Evolutionary conservation across 2,888 invertebrate genomes (phyloP), one percentile per base, ranked within the genome.

Genomic region (Phytoseiulus persimilis): DNA sequence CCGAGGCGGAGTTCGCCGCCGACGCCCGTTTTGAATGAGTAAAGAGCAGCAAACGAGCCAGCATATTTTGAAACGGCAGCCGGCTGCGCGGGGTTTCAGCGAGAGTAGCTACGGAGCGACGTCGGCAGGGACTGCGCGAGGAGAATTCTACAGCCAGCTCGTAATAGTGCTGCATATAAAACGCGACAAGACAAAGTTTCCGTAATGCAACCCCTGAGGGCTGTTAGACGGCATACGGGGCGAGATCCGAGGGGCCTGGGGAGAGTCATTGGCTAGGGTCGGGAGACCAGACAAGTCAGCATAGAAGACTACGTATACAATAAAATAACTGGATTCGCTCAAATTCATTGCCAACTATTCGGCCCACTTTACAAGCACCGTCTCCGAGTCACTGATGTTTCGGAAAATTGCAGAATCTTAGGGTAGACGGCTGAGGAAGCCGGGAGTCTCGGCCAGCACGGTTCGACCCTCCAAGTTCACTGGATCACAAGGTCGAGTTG

Each of bases 131-230:
- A 39, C 39, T 39, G 39, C 39, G 39, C 39, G 9, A 39, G 65
- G 18, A 65, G 65, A 65, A 65, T 65, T 65, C 65, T 65, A 28
- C 65, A 65, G 65, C 18, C 65, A 65, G 65, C 65, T 65, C 65
- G 65, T 65, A 65, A 65, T 65, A 65, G 65, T 65, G 65, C 65
- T 65, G 65, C 65, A 65, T 65, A 65, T 65, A 65, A 65, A 65
- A 65, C 65, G 65, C 65, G 65, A 65, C 65, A 65, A 65, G 65
- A 65, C 65, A 65, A 65, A 65, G 65, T 65, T 65, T 65, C 28
- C 65, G 65, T 65, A 65, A 65, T 65, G 65, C 65, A 65, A 28
- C 65, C 65, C 65, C 65, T 18, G 65, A 65, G 65, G 65, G 28
- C 28, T 65, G 65, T 65, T 65, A 65, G 65, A 18, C 28, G 65